These are phyloP conservation scores for Drosophila seclusa DNA, from an alignment of 2,888 invertebrate species.

Conservation along the genomic window DNA sequence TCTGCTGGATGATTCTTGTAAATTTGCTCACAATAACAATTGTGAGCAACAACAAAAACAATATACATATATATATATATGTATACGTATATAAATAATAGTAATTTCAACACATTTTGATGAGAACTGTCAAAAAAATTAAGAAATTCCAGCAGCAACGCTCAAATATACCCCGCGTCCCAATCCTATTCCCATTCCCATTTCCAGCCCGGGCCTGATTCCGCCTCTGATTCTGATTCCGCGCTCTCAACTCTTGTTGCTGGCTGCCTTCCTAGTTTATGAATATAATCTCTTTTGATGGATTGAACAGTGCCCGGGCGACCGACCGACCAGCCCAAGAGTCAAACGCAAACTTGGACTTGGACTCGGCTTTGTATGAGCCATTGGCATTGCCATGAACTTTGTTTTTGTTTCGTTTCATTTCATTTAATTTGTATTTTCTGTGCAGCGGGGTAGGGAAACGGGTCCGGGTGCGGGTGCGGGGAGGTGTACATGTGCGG, in stretches of 20 bases:
- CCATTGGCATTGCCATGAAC: constrained; percentile 66
- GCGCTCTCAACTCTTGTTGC: constrained; percentile 16
- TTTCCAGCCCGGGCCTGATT: neutral
- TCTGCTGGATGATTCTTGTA: constrained; percentile 61
- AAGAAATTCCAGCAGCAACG: constrained; percentile 68
- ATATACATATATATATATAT: constrained; percentile 5
- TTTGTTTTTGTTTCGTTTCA: constrained; percentile 61
- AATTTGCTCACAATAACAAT: constrained; percentile 49
- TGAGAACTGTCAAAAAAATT: constrained; percentile 78
- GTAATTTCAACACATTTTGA: constrained; percentile 78
- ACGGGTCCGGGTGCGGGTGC: neutral
- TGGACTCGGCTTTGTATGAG: constrained; percentile 48
- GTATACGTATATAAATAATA: constrained; percentile 52
- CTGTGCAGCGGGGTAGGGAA: constrained; percentile 19
- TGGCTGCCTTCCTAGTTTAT: constrained; percentile 66
- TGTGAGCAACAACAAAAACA: constrained; percentile 26
- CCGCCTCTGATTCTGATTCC: constrained; percentile 12
- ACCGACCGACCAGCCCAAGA: constrained; percentile 20
- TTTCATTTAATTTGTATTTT: constrained; percentile 49
- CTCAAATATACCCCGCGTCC: neutral
- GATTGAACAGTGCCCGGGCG: constrained; percentile 66
- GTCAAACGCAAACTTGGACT: constrained; percentile 14
- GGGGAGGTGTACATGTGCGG: neutral
- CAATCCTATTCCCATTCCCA: constrained; percentile 14
- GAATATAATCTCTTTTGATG: constrained; percentile 80